phyloP scores from a whole-genome alignment of 1,140 invertebrate genomes.

The Psilanteris sp. region DNA sequence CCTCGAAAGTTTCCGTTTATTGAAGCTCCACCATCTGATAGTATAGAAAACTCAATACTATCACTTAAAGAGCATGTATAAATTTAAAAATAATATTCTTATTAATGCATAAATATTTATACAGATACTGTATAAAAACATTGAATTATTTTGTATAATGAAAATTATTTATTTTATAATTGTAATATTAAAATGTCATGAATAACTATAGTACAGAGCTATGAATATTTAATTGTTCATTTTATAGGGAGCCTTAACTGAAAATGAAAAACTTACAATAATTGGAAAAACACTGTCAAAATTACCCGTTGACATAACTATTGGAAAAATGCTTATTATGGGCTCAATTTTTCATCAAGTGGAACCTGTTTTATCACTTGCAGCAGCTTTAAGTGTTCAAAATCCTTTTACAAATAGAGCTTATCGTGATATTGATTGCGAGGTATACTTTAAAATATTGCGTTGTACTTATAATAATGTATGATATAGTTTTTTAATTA shows the following conservation, averaged over 20 bases:
- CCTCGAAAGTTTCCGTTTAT: slow-evolving; percentile 96
- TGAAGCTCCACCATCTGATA: slow-evolving; percentile 90
- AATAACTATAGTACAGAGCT: too few relatives aligned
- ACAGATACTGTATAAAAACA: too few relatives aligned
- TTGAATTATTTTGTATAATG: too few relatives aligned
- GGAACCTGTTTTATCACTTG: slow-evolving; percentile 95
- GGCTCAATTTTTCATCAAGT: slow-evolving; percentile 93
- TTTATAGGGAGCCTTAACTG: slow-evolving; percentile 88
- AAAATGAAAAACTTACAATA: slow-evolving; percentile 92
- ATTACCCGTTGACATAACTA: slow-evolving; percentile 95
- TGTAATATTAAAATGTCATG: too few relatives aligned
- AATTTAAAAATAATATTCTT: too few relatives aligned
- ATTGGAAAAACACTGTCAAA: slow-evolving; percentile 93
- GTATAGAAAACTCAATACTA: slow-evolving; percentile 92
- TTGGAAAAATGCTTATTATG: slow-evolving; percentile 98
- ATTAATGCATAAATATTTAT: too few relatives aligned
- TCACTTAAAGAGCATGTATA: slow-evolving; percentile 92
- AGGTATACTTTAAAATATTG: slow-evolving; percentile 77
- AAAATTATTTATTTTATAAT: too few relatives aligned
- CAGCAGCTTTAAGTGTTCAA: slow-evolving; percentile 95
- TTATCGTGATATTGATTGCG: slow-evolving; percentile 90
- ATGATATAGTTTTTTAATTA: too few relatives aligned
- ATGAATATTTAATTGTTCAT: slow-evolving; percentile 47
- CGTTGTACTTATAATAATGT: too few relatives aligned
- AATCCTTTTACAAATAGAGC: slow-evolving; percentile 94